phyloP scores from a whole-genome alignment of 1,140 invertebrate species.

The Drosophila triauraria region DNA sequence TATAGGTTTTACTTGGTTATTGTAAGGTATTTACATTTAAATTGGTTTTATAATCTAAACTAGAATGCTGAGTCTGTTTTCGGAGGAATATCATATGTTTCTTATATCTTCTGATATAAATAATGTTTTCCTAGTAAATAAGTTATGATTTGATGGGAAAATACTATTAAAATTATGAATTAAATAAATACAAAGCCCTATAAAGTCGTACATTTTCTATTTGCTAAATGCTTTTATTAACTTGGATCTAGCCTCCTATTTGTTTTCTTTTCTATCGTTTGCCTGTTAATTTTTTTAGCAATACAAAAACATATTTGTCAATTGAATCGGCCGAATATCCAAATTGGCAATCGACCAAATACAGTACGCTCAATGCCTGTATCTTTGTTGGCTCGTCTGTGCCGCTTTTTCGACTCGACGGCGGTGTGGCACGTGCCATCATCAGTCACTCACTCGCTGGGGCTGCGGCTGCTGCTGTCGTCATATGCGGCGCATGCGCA shows the following conservation, averaged over 20 bases:
- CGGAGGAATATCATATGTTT: not conserved
- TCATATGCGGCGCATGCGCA: conserved; percentile 47
- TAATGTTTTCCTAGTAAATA: too few species aligned
- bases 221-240: conserved; percentile 3
- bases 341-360: conserved; percentile 48
- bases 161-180: too few species aligned
- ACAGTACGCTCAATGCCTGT: conserved; percentile 27
- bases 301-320: conserved; percentile 34
- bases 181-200: too few species aligned
- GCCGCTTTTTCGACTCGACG: not conserved
- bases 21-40: not conserved
- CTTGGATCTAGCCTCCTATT: not conserved
- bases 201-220: not conserved
- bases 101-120: too few species aligned
- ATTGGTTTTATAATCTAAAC: not conserved
- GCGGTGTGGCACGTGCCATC: conserved; percentile 65
- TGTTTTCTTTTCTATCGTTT: conserved; percentile 1
- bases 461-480: conserved; percentile 16
- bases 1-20: not conserved
- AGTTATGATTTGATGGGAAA: too few species aligned
- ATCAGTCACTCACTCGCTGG: conserved; percentile 21
- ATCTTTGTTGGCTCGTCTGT: not conserved
- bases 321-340: conserved; percentile 22
- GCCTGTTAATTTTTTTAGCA: conserved; percentile 14
- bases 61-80: too few species aligned